Base-by-base conservation (phyloP, 1,140 invertebrate genomes). In the Ostrea edulis region DNA sequence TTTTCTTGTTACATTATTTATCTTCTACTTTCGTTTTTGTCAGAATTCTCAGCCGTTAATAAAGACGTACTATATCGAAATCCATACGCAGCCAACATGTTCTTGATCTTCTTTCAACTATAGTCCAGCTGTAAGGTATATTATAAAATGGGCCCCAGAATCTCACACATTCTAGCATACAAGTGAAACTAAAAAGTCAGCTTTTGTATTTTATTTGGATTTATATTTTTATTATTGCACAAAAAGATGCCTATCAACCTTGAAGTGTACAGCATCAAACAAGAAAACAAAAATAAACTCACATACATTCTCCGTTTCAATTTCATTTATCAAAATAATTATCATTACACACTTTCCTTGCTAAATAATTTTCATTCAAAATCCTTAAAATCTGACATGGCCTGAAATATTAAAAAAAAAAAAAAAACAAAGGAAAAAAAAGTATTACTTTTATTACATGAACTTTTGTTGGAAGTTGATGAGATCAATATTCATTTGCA, bases 161-260 rank as follows among this genome's bases (percentile, higher is more conserved):
- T 44, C 1, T 44, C 1, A 44, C 35, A 44, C 35, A 44, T 44
- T 44, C 35, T 5, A 44, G 5, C 1, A 44, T 44, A 44, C 35
- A 44, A 44, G 35, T 44, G 35, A 44, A 44, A 44, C 35, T 44
- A 44, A 55, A 55, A 12, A 55, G 2, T 55, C 54, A 55, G 9
- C 1, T 55, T 55, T 55, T 55, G 0, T 4, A 68, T 22, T 68
- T 68, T 68, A 68, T 68, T 68, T 68, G 65, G 65, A 68, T 68
- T 68, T 68, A 68, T n/a, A 68, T 22, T 68, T 29, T 77, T n/a
- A n/a, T 25, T 77, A 77, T 77, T 77, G 68, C 68, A 77, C 68
- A 77, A 77, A 77, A 35, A 29, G 68, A 77, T 77, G 68, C 68
- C 29, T 35, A 29, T 77, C n/a, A 68, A 77, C 25, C 5, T 29